A percentile compares a stretch with the other conserved stretches of the same genome.
Evolutionary conservation across 2,888 invertebrate genomes (phyloP).

Genomic region (Drosophila dives): DNA sequence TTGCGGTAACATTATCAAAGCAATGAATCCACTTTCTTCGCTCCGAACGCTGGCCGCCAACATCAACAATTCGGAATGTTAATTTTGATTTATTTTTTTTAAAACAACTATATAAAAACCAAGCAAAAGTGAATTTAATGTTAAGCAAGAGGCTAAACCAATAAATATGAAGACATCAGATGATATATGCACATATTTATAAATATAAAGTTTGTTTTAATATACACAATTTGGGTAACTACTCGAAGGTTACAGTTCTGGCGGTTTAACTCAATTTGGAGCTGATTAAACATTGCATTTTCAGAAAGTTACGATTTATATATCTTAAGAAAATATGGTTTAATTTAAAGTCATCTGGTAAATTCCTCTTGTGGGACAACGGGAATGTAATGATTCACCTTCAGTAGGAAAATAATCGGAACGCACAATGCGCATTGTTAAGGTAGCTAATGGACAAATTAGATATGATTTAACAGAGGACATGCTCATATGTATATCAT

Average conservation of each 20-base stretch:
- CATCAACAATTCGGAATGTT: slow-evolving; percentile 98
- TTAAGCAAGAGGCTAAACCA: slow-evolving; percentile 20
- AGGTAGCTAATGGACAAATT: slow-evolving; percentile 91
- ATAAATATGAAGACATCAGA: slow-evolving; percentile 12
- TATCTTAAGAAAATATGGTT: slow-evolving; percentile 99
- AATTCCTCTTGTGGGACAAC: slow-evolving; percentile 99
- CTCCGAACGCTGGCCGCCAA: slow-evolving; percentile 99
- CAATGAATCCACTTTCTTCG: slow-evolving; percentile 99
- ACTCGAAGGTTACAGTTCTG: slow-evolving; percentile 24
- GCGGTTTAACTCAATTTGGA: slow-evolving; percentile 24
- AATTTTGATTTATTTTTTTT: neutral
- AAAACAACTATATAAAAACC: neutral
- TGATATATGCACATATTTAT: slow-evolving; percentile 25
- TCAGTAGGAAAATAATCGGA: slow-evolving; percentile 97
- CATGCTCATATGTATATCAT: neutral
- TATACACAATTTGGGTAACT: slow-evolving; percentile 18
- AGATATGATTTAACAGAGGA: slow-evolving; percentile 1
- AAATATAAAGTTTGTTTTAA: slow-evolving; percentile 10
- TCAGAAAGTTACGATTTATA: slow-evolving; percentile 31
- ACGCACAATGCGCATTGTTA: slow-evolving; percentile 96
- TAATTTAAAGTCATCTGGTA: slow-evolving; percentile 99
- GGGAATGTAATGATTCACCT: slow-evolving; percentile 99
- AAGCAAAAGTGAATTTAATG: slow-evolving; percentile 9
- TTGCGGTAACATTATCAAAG: slow-evolving; percentile 99
- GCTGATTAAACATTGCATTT: slow-evolving; percentile 23